These are phyloP conservation scores for Halichoerus grypus DNA, from an alignment of 2,113 vertebrate genomes.

Conservation along the genomic window DNA sequence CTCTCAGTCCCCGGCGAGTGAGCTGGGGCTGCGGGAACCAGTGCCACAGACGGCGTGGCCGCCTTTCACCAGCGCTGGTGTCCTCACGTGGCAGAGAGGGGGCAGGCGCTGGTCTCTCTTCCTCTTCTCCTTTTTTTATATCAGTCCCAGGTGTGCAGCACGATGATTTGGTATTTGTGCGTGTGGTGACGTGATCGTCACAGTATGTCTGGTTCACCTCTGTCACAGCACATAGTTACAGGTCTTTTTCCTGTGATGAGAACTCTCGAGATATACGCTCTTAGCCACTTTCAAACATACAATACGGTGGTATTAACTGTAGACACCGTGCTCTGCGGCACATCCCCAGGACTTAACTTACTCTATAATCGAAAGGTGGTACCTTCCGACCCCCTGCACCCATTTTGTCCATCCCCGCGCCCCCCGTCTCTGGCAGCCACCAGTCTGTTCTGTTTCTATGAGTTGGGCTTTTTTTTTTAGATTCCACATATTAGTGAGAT, in stretches of 20 bases:
- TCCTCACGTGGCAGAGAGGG: fast-evolving
- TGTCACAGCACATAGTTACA: neutral
- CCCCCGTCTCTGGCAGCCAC: neutral
- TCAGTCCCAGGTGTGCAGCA: neutral
- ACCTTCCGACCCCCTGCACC: neutral
- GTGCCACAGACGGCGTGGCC: neutral
- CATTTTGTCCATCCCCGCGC: no score
- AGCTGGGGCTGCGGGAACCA: no score
- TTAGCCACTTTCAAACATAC: neutral
- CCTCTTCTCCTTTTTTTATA: neutral
- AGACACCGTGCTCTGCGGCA: neutral
- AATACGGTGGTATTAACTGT: neutral
- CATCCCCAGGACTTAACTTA: neutral
- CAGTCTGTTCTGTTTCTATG: neutral
- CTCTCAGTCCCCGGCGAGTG: neutral
- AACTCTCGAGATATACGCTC: neutral
- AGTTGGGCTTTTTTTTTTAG: neutral
- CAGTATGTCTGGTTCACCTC: neutral
- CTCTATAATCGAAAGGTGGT: neutral
- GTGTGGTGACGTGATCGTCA: neutral
- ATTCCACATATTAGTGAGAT: neutral
- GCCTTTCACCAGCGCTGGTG: neutral
- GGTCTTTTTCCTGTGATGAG: neutral
- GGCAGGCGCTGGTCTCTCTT: neutral
- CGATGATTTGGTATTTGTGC: neutral